Conservation (phyloP, 2,113 vertebrate genomes). For the Propithecus coquereli region DNA sequence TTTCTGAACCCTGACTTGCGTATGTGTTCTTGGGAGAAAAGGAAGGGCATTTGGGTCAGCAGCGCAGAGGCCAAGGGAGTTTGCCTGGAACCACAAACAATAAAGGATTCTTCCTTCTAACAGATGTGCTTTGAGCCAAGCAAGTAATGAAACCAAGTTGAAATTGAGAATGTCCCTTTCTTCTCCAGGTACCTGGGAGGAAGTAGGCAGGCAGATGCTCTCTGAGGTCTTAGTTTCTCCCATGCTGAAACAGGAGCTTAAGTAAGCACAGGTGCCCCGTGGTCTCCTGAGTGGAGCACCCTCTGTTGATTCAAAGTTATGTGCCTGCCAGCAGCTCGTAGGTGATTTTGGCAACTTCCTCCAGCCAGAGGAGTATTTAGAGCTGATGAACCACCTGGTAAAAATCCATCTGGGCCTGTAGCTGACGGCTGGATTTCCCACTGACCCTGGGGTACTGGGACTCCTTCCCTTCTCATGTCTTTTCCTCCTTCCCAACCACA, state of each 20-base stretch:
- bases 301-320: neutral
- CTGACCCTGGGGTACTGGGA: neutral
- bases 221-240: neutral
- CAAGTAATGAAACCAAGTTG: neutral
- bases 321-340: neutral
- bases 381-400: neutral
- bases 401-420: neutral
- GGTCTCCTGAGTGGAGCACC: neutral
- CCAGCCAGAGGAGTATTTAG: neutral
- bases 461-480: neutral
- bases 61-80: neutral
- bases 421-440: neutral
- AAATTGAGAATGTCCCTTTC: neutral
- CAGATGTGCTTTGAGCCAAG: neutral
- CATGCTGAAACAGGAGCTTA: neutral
- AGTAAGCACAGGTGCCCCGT: neutral
- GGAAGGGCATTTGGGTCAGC: neutral
- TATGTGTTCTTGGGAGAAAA: neutral
- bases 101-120: neutral
- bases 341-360: slow-evolving; percentile 21
- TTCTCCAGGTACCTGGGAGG: neutral
- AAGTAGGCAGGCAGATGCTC: neutral
- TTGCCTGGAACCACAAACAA: neutral
- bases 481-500: neutral
- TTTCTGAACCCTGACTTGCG: neutral